phyloP scores from a whole-genome alignment of 1,140 invertebrate genomes.

The Cydia pomonella region DNA sequence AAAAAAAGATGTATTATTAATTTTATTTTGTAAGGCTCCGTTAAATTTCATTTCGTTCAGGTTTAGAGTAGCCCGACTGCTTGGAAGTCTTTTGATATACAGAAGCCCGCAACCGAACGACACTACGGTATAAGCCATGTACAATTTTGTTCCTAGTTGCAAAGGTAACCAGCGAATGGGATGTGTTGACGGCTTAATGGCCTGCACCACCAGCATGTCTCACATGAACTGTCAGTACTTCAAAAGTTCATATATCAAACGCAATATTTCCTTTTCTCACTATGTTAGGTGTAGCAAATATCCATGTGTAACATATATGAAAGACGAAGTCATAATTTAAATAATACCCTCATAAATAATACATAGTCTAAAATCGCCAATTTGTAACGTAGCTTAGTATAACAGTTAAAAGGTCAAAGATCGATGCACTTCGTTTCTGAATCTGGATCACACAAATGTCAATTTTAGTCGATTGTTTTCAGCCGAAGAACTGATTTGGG shows the following conservation, averaged over 20 bases:
- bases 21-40: not conserved
- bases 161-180: too few relatives aligned
- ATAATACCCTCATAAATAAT: not conserved
- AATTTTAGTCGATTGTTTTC: not conserved
- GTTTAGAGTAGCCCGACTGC: not conserved
- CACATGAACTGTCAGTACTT: too few relatives aligned
- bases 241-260: too few relatives aligned
- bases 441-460: not conserved
- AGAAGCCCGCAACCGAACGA: not conserved
- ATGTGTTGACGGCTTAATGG: too few relatives aligned
- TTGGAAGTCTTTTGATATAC: not conserved
- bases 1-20: conserved; percentile 45
- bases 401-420: not conserved
- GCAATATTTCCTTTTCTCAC: not conserved
- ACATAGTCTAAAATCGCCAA: not conserved
- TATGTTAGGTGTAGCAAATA: not conserved
- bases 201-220: too few relatives aligned
- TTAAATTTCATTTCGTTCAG: not conserved
- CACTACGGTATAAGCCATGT: not conserved
- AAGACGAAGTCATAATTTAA: not conserved
- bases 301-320: not conserved
- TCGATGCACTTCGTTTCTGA: not conserved
- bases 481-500: not conserved
- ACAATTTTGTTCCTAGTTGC: too few relatives aligned
- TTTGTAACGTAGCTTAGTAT: not conserved